Evolutionary conservation across 1,140 invertebrate genomes (phyloP), one percentile per base, ranked within the genome.

Genomic region (Conus betulinus): DNA sequence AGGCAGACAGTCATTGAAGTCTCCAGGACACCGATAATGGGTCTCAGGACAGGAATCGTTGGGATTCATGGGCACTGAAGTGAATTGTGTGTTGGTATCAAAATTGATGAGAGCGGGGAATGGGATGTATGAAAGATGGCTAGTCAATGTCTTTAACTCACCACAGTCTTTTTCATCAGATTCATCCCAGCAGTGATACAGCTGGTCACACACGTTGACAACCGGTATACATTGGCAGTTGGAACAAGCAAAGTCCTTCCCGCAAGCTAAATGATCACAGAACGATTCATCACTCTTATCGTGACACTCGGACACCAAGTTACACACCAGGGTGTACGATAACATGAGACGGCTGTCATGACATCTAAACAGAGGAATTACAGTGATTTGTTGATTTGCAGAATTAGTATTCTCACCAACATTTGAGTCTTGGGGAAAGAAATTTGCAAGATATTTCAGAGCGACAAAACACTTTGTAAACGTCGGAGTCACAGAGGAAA

Each of bases 271-370:
- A 60, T 55, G 55, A 10, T n/a, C 3, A 27, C 83, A 84, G 53
- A 84, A 84, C 57, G 15, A 55, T 23, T 84, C 83, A 23, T 84
- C 83, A 27, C 51, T 55, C 17, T 55, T 23, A 23, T 84, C 83
- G 8, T 25, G 55, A n/a, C 83, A 84, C 51, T 84, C 53, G 17
- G 52, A 6, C 15, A 51, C 11, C 6, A 55, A 23, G 25, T 84
- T 55, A 25, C 83, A 84, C 51, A 84, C 83, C n/a, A 84, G 83
- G 17, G 11, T 63, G 17, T 13, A 55, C 51, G 15, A 55, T 60
- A 78, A 15, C 10, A n/a, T 39, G 60, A 13, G 60, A 20, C 17
- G 60, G n/a, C 10, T 39, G 27, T 78, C 23, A n/a, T 5, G 13
- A 11, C 74, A 78, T 10, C 1, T 0, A 78, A 78, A n/a, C 27